phyloP scores from a whole-genome alignment of 2,797 vertebrate genomes.

The Characodon lateralis region DNA sequence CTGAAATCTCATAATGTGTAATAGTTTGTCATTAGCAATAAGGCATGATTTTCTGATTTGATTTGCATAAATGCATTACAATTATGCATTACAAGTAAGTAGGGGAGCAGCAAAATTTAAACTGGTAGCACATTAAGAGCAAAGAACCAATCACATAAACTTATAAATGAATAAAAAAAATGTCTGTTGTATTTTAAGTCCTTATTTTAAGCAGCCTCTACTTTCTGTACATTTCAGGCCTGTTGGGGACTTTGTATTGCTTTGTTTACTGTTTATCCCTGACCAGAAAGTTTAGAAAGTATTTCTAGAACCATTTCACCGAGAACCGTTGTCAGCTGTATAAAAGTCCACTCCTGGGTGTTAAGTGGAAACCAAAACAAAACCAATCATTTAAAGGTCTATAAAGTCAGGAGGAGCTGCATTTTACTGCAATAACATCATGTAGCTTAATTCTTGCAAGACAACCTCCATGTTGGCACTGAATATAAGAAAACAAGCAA shows the following conservation, averaged over 20 bases:
- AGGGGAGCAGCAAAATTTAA: not conserved
- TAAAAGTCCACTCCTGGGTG: not conserved
- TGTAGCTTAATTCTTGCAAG: no score
- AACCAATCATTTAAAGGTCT: not conserved
- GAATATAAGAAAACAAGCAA: not conserved
- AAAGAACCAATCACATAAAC: not conserved
- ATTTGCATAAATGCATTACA: not conserved
- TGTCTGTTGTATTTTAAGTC: not conserved
- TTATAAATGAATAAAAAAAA: not conserved
- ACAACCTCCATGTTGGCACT: not conserved
- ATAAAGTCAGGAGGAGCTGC: not conserved
- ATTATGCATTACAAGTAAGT: not conserved
- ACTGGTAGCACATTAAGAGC: not conserved
- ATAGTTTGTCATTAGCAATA: not conserved
- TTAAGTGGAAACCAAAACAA: not conserved
- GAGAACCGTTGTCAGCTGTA: not conserved
- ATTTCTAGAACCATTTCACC: not conserved
- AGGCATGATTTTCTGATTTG: not conserved
- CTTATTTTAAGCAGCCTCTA: not conserved
- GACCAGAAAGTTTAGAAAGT: not conserved
- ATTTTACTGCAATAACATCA: not conserved
- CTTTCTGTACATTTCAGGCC: not conserved
- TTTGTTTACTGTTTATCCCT: not conserved
- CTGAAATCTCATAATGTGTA: conserved; percentile 16
- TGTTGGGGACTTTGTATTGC: not conserved